Base-by-base conservation (phyloP, 2,888 invertebrate genomes). In the Epinotia demarniana region DNA sequence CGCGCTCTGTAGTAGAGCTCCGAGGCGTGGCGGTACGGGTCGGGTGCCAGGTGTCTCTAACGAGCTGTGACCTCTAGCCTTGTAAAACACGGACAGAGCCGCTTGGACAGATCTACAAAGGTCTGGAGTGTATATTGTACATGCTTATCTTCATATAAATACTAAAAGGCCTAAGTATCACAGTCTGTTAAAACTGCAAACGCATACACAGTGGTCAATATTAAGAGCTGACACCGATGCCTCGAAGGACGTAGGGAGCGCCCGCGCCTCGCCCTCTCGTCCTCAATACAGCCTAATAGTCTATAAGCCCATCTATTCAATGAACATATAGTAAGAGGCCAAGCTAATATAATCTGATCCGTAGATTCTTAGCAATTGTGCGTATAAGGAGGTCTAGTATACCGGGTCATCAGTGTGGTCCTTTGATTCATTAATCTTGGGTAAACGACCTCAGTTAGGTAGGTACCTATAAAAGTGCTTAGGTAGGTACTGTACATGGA, bases 161-260 rank as follows among this genome's bases (percentile, higher is more conserved):
- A 49, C 16, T 13, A 16, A 16, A n/a, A 53, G n/a, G 8, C n/a
- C 53, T 53, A n/a, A n/a, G n/a, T n/a, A 53, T 53, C 53, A n/a
- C n/a, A n/a, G n/a, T 53, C 53, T 53, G n/a, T 53, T 8, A 53
- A 53, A 6, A 53, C 53, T 53, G 53, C 53, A 53, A 53, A 53
- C 8, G 53, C 53, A 53, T 53, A 8, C n/a, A 53, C 53, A 53
- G 16, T n/a, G n/a, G n/a, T 8, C 6, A n/a, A n/a, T 53, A 53
- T 53, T 5, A 53, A 13, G 46, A 53, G 53, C 33, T 49, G 39
- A 61, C 62, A 62, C 18, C 39, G 11, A 62, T 62, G 49, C 11
- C 49, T 46, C 23, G 62, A 73, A 73, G 55, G 62, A 63, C 73
- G 39, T 18, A 49, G 57, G 73, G 68, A 43, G 73, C 73, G 68